A percentile compares a stretch with the other conserved stretches of the same genome.
phyloP scores from a whole-genome alignment of 2,888 invertebrate genomes.

The Pollenia griseotomentosa region DNA sequence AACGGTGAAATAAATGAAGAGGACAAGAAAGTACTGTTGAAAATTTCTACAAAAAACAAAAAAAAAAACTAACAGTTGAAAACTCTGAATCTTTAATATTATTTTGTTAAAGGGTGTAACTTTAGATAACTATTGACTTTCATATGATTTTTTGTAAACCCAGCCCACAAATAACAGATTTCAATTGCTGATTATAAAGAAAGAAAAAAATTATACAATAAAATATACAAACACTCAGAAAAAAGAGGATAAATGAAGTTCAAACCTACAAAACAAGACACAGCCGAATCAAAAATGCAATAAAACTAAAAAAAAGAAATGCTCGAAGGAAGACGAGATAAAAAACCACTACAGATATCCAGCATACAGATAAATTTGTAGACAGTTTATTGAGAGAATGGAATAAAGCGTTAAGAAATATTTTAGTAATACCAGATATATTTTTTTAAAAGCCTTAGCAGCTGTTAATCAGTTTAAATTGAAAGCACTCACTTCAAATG shows the following conservation, averaged over 20 bases:
- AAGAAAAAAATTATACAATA: constrained; percentile 49
- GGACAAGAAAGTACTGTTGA: constrained; percentile 22
- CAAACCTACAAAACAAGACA: constrained; percentile 55
- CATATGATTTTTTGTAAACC: constrained; percentile 65
- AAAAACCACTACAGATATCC: constrained; percentile 38
- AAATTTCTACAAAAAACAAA: constrained; percentile 17
- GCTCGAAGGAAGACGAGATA: constrained; percentile 12
- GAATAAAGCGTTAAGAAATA: background rate
- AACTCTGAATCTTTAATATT: constrained; percentile 38
- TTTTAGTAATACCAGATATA: no score
- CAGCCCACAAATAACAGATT: constrained; percentile 72
- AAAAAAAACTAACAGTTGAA: constrained; percentile 2
- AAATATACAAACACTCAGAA: constrained; percentile 36
- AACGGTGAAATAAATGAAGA: constrained; percentile 46
- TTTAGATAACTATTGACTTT: constrained; percentile 64
- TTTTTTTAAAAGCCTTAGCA: background rate
- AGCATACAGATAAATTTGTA: background rate
- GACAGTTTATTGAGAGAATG: background rate
- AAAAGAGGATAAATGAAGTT: constrained; percentile 45
- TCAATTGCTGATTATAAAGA: constrained; percentile 64
- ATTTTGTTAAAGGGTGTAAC: constrained; percentile 64
- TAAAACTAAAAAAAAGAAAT: constrained; percentile 21
- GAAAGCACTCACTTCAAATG: no score
- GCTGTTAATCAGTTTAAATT: background rate
- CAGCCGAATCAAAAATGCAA: background rate